A percentile compares a stretch with the other conserved stretches of the same genome.
phyloP scores from a whole-genome alignment of 2,113 vertebrate species.

The Ptychochromis oligacanthus region DNA sequence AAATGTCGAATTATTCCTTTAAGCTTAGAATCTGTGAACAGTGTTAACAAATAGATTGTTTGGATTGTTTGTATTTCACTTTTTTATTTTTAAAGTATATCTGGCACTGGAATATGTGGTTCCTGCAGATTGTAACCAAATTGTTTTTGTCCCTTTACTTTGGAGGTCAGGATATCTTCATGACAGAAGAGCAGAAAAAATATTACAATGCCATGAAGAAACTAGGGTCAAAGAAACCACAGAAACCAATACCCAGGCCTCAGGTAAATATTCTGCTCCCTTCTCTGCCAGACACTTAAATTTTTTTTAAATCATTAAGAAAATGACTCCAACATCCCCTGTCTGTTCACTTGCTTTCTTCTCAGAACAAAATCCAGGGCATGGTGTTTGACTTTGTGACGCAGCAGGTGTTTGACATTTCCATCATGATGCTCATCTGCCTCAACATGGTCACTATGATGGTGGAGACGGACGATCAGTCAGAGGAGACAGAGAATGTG shows the following conservation, averaged over 20 bases:
- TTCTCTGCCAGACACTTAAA: background rate
- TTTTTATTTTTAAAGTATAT: background rate
- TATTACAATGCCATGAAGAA: conserved; percentile 99
- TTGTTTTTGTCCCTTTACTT: conserved; percentile 86
- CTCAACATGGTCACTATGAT: conserved; percentile 99
- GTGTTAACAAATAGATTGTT: background rate
- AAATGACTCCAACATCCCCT: background rate
- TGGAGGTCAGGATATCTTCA: conserved; percentile 99
- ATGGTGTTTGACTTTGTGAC: conserved; percentile 97
- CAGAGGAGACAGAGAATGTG: conserved; percentile 89
- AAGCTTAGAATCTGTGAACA: background rate
- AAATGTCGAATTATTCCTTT: background rate
- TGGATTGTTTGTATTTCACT: too few species aligned
- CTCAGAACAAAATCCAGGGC: conserved; percentile 94
- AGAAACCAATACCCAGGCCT: conserved; percentile 96
- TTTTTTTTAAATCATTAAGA: background rate
- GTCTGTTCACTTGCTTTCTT: background rate
- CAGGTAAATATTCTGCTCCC: conserved; percentile 75
- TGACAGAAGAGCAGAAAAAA: conserved; percentile 99
- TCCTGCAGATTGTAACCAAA: conserved; percentile 84
- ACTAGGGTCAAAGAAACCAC: conserved; percentile 97
- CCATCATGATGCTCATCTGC: conserved; percentile 99
- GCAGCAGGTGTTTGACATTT: conserved; percentile 97
- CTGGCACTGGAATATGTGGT: background rate
- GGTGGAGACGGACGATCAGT: conserved; percentile 97